Percentiles rank a stretch among this genome's conserved stretches.
Conservation (phyloP, 2,888 invertebrate species). For the Protonemura montana region DNA sequence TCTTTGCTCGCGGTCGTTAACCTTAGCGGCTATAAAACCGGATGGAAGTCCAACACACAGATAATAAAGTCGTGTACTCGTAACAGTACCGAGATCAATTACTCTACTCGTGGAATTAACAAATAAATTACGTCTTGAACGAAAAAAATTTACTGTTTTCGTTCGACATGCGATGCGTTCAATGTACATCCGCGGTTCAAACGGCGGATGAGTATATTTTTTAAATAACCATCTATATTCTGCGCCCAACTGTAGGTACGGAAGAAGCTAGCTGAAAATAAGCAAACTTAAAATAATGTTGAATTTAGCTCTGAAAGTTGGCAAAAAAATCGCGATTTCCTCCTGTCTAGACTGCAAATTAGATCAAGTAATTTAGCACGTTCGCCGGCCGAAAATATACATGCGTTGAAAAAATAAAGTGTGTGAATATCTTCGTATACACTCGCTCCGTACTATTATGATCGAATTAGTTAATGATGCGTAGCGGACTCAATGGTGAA, state of each 20-base stretch:
- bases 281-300: not conserved
- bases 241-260: not conserved
- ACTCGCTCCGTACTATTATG: not conserved
- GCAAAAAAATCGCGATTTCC: slow-evolving; percentile 5
- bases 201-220: not conserved
- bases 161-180: too few relatives aligned
- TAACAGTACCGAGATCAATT: not conserved
- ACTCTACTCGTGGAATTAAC: not conserved
- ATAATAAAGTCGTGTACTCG: slow-evolving; percentile 2
- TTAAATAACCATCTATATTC: not conserved
- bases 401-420: not conserved
- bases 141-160: not conserved
- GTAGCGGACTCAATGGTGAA: not conserved
- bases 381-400: not conserved
- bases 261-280: not conserved
- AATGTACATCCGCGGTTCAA: not conserved
- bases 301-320: not conserved
- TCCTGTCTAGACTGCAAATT: not conserved
- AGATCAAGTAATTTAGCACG: not conserved
- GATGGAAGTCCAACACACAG: not conserved
- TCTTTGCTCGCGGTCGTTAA: not conserved
- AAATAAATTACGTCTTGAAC: not conserved
- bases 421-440: not conserved
- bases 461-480: not conserved
- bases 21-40: not conserved